A percentile compares a stretch with the other conserved stretches of the same genome.
These are phyloP conservation scores for Micropterix aruncella DNA, from an alignment of 2,888 invertebrate genomes.

Conservation along the genomic window DNA sequence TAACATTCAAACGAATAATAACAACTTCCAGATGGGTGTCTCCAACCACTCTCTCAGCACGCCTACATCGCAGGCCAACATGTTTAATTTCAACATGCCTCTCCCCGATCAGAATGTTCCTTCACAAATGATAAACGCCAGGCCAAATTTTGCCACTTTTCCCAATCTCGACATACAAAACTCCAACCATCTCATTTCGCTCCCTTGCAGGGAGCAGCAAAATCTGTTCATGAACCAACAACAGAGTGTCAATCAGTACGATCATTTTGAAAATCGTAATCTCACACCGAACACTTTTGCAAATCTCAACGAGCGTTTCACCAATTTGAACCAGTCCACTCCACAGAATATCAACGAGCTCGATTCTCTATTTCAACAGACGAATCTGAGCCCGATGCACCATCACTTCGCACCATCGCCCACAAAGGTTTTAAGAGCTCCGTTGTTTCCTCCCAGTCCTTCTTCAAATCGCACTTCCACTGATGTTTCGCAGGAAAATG, in stretches of 20 bases:
- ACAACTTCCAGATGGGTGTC: slow-evolving; percentile 2
- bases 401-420: slow-evolving; percentile 19
- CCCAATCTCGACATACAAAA: slow-evolving; percentile 13
- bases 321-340: neutral
- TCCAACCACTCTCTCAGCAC: neutral
- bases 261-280: neutral
- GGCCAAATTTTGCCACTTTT: slow-evolving; percentile 14
- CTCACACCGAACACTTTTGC: neutral
- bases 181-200: neutral
- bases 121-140: slow-evolving; percentile 11
- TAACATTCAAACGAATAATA: slow-evolving; percentile 6
- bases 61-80: neutral
- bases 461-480: slow-evolving; percentile 36
- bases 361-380: neutral
- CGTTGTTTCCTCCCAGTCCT: slow-evolving; percentile 25
- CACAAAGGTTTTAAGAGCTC: slow-evolving; percentile 24
- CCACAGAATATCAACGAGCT: neutral
- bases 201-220: neutral
- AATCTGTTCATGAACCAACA: neutral
- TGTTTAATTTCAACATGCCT: neutral
- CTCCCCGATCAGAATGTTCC: slow-evolving; percentile 1
- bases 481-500: slow-evolving; percentile 26
- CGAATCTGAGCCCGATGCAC: neutral
- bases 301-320: neutral
- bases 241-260: neutral